Evolutionary conservation across 92 coral and sea anemone genomes (phyloP), one percentile per base, ranked within the genome.

Genomic region (Porites divaricata): DNA sequence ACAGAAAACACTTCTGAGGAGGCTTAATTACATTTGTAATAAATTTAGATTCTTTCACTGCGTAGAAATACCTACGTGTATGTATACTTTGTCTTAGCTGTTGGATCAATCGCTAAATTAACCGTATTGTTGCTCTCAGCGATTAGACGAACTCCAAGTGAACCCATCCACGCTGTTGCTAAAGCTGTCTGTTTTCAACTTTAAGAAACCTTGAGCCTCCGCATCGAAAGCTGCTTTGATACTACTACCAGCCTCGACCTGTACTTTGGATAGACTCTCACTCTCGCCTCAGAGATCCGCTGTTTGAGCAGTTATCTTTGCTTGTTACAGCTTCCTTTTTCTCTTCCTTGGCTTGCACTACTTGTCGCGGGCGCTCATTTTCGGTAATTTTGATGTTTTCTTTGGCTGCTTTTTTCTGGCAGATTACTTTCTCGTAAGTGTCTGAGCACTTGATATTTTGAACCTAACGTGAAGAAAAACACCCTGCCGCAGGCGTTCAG

Each of bases 11-110:
- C 4, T 35, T 0, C 45, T 35, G 45, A 6, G 3, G 45, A 5
- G 6, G 45, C 7, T 35, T 35, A 35, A 35, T 35, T 35, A n/a
- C n/a, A n/a, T n/a, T n/a, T n/a, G n/a, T n/a, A 4, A 35, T 2
- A 35, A 35, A 35, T 35, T 35, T 35, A 6, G 6, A 35, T 35
- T 54, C 16, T 12, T 54, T 11, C 59, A 54, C 12, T 11, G 4
- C 2, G 59, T 54, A 4, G 59, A 11, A 11, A 15, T 54, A 11
- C 16, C 54, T 67, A 79, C 26, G 52, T 73, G 71, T 93, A 89
- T 4, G 97, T 95, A 83, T 93, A 95, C 86, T 93, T 95, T 1
- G 98, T 93, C 79, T 90, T 92, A 0, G 98, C 98, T 51, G 98
- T 98, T 23, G 98, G 93, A 54, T 91, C 94, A 6, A 95, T 61